phyloP scores from a whole-genome alignment of 35 echinoderm and acorn worm species.

The Heliocidaris tuberculata region DNA sequence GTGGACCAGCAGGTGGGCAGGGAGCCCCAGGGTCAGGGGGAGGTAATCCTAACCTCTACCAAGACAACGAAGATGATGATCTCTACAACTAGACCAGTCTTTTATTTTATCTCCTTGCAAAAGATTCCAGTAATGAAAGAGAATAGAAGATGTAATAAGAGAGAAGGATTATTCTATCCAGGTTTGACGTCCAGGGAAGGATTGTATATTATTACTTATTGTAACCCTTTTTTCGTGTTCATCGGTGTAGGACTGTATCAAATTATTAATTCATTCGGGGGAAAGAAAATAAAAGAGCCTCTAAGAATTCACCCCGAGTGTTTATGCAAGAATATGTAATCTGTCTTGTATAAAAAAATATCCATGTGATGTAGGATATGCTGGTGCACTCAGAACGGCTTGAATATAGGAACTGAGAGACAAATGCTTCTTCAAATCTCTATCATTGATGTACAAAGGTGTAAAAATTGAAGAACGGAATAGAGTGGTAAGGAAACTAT shows the following conservation, averaged over 20 bases:
- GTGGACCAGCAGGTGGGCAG: not conserved
- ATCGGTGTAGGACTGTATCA: not conserved
- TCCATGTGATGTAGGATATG: not conserved
- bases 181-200: not conserved
- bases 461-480: not conserved
- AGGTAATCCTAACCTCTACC: not conserved
- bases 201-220: slow-evolving; percentile 5
- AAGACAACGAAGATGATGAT: slow-evolving; percentile 38
- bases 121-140: not conserved
- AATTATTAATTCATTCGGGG: not conserved
- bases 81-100: slow-evolving; percentile 15
- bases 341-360: not conserved
- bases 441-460: not conserved
- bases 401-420: not conserved
- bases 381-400: not conserved
- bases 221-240: not conserved
- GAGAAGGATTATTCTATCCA: not conserved
- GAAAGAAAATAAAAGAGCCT: not conserved
- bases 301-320: not conserved
- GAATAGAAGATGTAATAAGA: not conserved
- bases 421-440: not conserved
- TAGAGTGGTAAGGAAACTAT: not conserved
- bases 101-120: not conserved
- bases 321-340: not conserved
- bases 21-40: slow-evolving; percentile 36